Evolutionary conservation across 1,140 invertebrate species (phyloP), one percentile per base, ranked within the genome.

Genomic region (Xylocopa sonorina): DNA sequence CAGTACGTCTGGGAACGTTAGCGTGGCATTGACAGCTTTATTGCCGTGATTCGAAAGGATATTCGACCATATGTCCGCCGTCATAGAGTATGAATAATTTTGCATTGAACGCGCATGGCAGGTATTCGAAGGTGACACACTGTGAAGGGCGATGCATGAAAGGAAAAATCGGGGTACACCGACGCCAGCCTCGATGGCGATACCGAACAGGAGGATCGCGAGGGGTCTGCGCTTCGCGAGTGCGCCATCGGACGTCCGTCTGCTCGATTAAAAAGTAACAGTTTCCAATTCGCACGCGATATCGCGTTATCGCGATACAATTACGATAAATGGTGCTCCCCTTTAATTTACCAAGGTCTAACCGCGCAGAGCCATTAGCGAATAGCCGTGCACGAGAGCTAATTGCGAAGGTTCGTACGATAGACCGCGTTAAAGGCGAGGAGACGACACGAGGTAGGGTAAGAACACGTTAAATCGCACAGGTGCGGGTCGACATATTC

Each of bases 401-500:
- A 64, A 78, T 78, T 64, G 38, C 34, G 16, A 72, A 68, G 72
- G 41, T 43, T 46, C 29, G 18, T 24, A 10, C 51, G 38, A 34
- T 55, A 29, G 41, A 38, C n/a, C 24, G 43, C 24, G 57, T 71
- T 71, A 62, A 78, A 71, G 38, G 51, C 43, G 27, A 68, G 21
- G 34, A 27, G 48, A 55, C 27, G 57, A 34, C 24, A 21, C 27
- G 7, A 38, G 2, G 38, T 18, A 43, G 34, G 21, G 4, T 72
- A 16, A 32, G 50, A 32, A 18, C 16, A 41, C 43, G 34, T 76
- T 76, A 55, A 77, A 77, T 80, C 27, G 78, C 57, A 76, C 72
- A 80, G 73, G 78, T 80, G 78, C 73, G 78, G 73, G 78, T 9
- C 55, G 64, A 62, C 55, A 48, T 68, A 68, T 66, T 53, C 67